Evolutionary conservation across 2,113 vertebrate genomes (phyloP).

Genomic region (Hyaena hyaena): DNA sequence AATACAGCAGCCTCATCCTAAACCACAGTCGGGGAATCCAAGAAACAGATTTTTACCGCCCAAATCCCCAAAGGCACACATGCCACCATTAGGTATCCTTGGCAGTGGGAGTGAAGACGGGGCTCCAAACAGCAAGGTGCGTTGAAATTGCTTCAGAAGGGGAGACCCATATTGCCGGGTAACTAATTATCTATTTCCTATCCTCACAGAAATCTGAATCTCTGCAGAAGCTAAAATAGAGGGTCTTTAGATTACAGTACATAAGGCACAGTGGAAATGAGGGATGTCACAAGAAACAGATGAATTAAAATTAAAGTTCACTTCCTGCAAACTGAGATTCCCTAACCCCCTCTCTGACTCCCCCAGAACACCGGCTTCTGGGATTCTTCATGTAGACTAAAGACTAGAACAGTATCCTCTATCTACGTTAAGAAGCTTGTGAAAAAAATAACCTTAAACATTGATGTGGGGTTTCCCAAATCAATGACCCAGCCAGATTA

Average conservation of each 20-base stretch:
- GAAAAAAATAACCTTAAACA: not conserved
- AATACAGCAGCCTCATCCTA: not conserved
- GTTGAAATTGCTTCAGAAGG: not conserved
- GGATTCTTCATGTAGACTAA: not conserved
- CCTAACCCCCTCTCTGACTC: not conserved
- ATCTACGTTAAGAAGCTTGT: not conserved
- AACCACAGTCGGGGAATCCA: not conserved
- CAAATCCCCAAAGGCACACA: not conserved
- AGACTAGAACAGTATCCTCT: not conserved
- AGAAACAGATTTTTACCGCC: not conserved
- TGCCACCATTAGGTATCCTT: not conserved
- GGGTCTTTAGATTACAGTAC: not conserved
- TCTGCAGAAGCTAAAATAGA: not conserved
- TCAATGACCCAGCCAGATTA: not conserved
- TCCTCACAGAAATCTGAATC: not conserved
- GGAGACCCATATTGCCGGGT: not conserved
- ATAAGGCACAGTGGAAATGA: not conserved
- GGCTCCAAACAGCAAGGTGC: not conserved
- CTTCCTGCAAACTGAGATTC: not conserved
- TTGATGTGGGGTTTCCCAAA: not conserved
- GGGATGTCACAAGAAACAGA: not conserved
- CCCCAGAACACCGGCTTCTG: not conserved
- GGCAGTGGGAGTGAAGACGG: no score
- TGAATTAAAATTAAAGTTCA: not conserved
- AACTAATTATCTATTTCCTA: no score